Conservation (phyloP, 2,113 vertebrate species). For the Bagarius yarrelli region DNA sequence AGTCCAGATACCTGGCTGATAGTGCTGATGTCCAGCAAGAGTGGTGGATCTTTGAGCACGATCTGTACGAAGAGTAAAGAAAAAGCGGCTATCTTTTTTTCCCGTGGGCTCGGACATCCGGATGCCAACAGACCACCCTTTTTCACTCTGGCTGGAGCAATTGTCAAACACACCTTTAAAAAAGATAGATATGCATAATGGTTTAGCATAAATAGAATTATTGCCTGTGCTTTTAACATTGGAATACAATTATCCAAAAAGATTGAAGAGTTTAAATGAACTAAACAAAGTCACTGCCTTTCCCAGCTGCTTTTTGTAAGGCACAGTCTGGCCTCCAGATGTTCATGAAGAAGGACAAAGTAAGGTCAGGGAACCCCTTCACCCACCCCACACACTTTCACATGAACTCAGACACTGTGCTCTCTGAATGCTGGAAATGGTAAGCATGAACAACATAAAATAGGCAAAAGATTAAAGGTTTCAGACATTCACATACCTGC, state of each 20-base stretch:
- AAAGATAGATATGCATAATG: conserved; percentile 19
- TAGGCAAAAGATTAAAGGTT: conserved; percentile 48
- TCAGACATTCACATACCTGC: conserved; percentile 37
- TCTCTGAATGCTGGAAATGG: conserved; percentile 21
- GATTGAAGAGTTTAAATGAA: conserved; percentile 59
- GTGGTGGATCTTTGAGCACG: conserved; percentile 76
- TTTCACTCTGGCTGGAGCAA: conserved; percentile 88
- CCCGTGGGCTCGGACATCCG: conserved; percentile 69
- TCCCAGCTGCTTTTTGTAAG: conserved; percentile 69
- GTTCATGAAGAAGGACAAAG: conserved; percentile 63
- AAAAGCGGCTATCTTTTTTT: conserved; percentile 84
- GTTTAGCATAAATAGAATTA: conserved; percentile 13
- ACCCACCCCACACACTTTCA: conserved; percentile 55
- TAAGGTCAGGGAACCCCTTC: conserved; percentile 77
- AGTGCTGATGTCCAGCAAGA: conserved; percentile 74
- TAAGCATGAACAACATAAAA: conserved; percentile 40
- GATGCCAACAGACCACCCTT: conserved; percentile 92
- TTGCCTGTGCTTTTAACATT: conserved; percentile 26
- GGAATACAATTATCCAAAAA: conserved; percentile 36
- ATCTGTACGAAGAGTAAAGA: conserved; percentile 91
- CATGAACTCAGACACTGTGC: conserved; percentile 16
- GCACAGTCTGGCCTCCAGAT: conserved; percentile 70
- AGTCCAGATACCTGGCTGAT: conserved; percentile 79
- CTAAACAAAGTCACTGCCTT: conserved; percentile 62
- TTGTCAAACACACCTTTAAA: conserved; percentile 88